These are phyloP conservation scores for Lacerta viridis DNA, from an alignment of 2,797 vertebrate genomes.

Conservation along the genomic window DNA sequence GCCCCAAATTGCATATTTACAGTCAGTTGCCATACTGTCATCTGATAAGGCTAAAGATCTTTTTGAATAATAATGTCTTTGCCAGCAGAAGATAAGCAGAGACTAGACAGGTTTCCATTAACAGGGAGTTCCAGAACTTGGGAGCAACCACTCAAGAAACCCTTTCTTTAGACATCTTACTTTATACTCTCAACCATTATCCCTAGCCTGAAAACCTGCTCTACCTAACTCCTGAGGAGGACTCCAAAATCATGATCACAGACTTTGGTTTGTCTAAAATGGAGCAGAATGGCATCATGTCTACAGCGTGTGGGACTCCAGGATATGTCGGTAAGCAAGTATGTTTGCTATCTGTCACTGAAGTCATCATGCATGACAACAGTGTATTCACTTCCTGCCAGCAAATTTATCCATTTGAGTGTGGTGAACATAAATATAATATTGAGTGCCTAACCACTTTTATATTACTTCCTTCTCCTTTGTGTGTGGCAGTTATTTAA, in stretches of 20 bases:
- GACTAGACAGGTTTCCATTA: too few relatives aligned
- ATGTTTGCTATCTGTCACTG: not conserved
- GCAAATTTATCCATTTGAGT: not conserved
- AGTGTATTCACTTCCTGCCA: not conserved
- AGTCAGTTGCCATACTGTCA: too few relatives aligned
- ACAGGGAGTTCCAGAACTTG: too few relatives aligned
- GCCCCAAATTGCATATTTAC: too few relatives aligned
- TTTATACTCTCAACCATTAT: not conserved
- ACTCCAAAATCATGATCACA: conserved; percentile 97
- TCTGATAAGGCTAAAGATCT: too few relatives aligned
- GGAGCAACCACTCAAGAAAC: not conserved
- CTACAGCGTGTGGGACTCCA: conserved; percentile 94
- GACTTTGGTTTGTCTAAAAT: conserved; percentile 97
- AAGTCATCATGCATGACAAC: not conserved
- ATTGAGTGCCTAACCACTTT: not conserved
- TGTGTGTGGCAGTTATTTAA: not conserved
- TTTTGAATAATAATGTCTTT: too few relatives aligned
- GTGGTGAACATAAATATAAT: not conserved
- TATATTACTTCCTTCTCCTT: not conserved
- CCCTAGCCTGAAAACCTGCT: conserved; percentile 94
- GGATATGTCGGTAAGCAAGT: conserved; percentile 93
- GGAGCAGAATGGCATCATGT: conserved; percentile 91
- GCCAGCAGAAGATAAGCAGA: too few relatives aligned
- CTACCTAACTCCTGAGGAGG: conserved; percentile 90
- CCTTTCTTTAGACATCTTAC: not conserved